These are phyloP conservation scores for Philereme vetulata DNA, from an alignment of 2,888 invertebrate genomes.

Conservation along the genomic window DNA sequence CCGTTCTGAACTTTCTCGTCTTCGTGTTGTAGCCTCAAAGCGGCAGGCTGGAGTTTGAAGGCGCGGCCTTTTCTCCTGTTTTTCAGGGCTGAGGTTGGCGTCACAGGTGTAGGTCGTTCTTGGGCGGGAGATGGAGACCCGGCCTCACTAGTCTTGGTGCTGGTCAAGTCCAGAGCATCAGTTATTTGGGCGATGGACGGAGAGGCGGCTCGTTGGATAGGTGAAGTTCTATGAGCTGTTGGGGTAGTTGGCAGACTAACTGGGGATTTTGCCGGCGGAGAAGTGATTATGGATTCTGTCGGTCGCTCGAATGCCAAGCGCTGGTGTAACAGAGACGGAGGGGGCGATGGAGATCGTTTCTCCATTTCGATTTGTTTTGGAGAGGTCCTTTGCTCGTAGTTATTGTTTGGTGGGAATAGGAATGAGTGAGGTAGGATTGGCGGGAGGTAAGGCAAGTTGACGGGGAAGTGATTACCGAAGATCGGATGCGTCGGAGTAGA, in stretches of 20 bases:
- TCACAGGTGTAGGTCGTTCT: constrained; percentile 60
- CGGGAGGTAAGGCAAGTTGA: constrained; percentile 74
- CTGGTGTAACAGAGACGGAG: constrained; percentile 69
- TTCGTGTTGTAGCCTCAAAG: constrained; percentile 73
- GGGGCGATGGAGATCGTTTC: constrained; percentile 53
- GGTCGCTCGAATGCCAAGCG: constrained; percentile 64
- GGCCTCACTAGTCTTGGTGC: constrained; percentile 74
- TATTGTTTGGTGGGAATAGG: constrained; percentile 77
- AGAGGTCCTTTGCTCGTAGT: constrained; percentile 66
- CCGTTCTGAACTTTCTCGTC: constrained; percentile 68
- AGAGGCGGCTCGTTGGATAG: constrained; percentile 43
- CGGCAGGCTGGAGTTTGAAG: constrained; percentile 88
- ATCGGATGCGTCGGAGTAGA: constrained; percentile 66
- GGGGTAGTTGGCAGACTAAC: constrained; percentile 58
- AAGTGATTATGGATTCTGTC: constrained; percentile 44
- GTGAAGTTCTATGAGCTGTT: constrained; percentile 44
- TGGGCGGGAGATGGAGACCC: constrained; percentile 61
- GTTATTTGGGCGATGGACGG: constrained; percentile 45
- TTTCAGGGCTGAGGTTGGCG: constrained; percentile 77
- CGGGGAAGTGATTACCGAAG: constrained; percentile 73
- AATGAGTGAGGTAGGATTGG: constrained; percentile 78
- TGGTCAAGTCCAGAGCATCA: constrained; percentile 84
- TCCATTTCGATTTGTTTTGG: constrained; percentile 61
- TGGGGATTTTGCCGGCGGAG: constrained; percentile 61
- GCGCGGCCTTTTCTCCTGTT: constrained; percentile 94